Base-by-base conservation (phyloP, 2,797 vertebrate genomes). In the Oreortyx pictus region DNA sequence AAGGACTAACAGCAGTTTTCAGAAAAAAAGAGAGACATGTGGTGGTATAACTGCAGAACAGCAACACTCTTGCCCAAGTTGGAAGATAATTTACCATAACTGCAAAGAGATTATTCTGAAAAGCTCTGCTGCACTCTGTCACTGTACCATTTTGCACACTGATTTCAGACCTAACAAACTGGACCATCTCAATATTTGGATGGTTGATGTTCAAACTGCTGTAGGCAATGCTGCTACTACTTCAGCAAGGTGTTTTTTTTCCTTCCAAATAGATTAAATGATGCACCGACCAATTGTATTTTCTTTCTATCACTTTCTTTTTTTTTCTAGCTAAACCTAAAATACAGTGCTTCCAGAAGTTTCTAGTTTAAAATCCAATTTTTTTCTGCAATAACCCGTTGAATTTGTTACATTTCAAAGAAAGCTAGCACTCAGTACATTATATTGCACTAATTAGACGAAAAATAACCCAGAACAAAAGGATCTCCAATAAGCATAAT, bases 101-200 rank as follows among this genome's bases (percentile, higher is more conserved):
- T 39, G 44, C 27, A 74, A 91, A 74, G 41, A 50, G 52, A 91
- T 79, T 88, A 74, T 54, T 70, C 64, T 70, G 85, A 57, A 89
- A 95, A 88, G 62, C 33, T 80, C 50, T 60, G 31, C 60, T 19
- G 39, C 14, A 11, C 44, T 44, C 59, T 54, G 41, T 35, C 86
- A 64, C 60, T 86, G 41, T 79, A 68, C 77, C 52, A 67, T 84
- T 92, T 89, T 76, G 24, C 5, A 9, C 71, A 78, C 64, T 29
- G 64, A 88, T 73, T 94, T 94, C 1, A 89, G 4, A 88, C 74
- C 82, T 84, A 84, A 89, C 52, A 88, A 92, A 91, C 57, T 54
- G 29, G 35, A 57, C 54, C 85, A 79, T 87, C 78, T 82, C 68
- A 93, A 92, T 94, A 92, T 88, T 95, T 92, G 86, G 60, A 93